Base-by-base conservation (phyloP, 92 coral and sea anemone species). In the Hydrozoanthus gracilis region DNA sequence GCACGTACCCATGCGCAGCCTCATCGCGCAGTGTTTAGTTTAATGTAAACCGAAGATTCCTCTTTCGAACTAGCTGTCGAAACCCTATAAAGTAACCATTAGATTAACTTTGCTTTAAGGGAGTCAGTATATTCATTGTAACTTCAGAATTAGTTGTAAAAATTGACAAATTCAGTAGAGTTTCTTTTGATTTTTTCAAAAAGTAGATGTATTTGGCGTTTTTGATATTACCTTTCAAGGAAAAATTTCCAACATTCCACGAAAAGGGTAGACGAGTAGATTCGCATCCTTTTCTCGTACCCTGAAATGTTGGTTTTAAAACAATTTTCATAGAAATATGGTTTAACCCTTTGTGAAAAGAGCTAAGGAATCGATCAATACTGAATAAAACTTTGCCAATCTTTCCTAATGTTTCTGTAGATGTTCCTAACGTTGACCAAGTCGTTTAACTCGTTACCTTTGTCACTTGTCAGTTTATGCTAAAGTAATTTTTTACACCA, bases 301-400 rank as follows among this genome's bases (percentile, higher is more conserved):
- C 65, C 65, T 58, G 65, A 58, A 58, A 58, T 61, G 68, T 61
- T 61, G 68, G 68, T 61, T 61, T 61, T 61, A 61, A 61, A 61
- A 61, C 68, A 61, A 58, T 58, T 7, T 54, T 8, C 61, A 54
- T 54, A 54, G 61, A 54, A 54, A 54, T 54, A 54, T 54, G 61
- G 61, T 0, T 54, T 54, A 54, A 54, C 61, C 61, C 61, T 54
- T 54, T 54, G 61, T 54, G 61, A 54, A 2, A 54, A 54, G 61
- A 54, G 61, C 61, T 54, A 54, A 54, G 61, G 61, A 54, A 54
- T 54, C 2, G 61, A 54, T 54, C 61, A 54, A 54, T 54, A 54
- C 61, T 54, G 61, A 54, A 54, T 5, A 4, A 11, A 3, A 60
- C 0, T n/a, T 1, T 15, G 4, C 18, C 35, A 15, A 2, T 15